Conservation (phyloP, 2,888 invertebrate species). For the Dryobotodes eremita region DNA sequence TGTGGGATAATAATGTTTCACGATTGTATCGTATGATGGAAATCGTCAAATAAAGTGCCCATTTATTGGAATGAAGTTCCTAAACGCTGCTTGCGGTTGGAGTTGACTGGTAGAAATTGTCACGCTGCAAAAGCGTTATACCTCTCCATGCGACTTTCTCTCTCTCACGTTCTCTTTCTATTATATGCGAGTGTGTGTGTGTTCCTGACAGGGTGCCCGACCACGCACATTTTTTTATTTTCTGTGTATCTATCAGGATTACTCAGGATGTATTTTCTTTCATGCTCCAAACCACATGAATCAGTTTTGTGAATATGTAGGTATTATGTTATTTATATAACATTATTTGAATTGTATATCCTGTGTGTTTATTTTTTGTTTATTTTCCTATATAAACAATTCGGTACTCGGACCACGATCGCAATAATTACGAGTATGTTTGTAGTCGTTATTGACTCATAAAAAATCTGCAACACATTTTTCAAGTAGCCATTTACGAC, state of each 20-base stretch:
- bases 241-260: slow-evolving; percentile 1
- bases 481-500: background rate
- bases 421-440: background rate
- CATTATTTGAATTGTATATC: background rate
- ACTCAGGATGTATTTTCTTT: slow-evolving; percentile 24
- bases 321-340: background rate
- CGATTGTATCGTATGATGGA: slow-evolving; percentile 35
- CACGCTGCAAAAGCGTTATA: background rate
- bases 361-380: background rate
- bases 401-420: background rate
- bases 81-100: background rate
- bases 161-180: background rate
- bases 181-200: background rate
- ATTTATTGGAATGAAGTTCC: slow-evolving; percentile 18
- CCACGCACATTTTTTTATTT: slow-evolving; percentile 13
- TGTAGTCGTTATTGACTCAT: too few relatives aligned
- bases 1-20: slow-evolving; percentile 22
- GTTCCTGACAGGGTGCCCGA: background rate
- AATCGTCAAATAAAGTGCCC: slow-evolving; percentile 50
- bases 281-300: slow-evolving; percentile 25
- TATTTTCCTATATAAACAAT: background rate
- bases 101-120: background rate
- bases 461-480: background rate
- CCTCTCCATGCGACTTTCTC: background rate
- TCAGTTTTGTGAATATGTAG: slow-evolving; percentile 1